phyloP scores from a whole-genome alignment of 2,797 vertebrate species.

The Eulemur coronatus region DNA sequence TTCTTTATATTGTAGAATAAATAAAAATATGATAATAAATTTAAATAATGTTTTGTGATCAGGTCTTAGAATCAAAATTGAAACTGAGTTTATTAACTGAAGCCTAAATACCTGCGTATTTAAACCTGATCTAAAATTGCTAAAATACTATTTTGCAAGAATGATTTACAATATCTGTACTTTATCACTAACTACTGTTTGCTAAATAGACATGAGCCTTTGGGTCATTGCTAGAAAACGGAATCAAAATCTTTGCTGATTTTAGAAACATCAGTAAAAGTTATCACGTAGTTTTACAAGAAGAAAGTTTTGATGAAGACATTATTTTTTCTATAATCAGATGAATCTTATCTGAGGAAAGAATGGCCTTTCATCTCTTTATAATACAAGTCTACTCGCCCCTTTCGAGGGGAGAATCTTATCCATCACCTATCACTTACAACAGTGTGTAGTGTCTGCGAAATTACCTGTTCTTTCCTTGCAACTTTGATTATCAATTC shows the following conservation, averaged over 20 bases:
- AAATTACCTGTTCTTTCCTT: neutral
- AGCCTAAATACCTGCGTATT: neutral
- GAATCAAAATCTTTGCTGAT: neutral
- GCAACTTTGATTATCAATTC: neutral
- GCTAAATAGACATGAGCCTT: neutral
- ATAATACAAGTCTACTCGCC: neutral
- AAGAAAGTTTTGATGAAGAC: neutral
- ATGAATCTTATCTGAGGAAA: neutral
- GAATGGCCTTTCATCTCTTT: neutral
- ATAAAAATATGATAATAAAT: neutral
- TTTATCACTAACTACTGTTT: neutral
- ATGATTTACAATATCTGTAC: neutral
- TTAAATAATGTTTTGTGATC: neutral
- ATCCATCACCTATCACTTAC: neutral
- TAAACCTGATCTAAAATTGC: neutral
- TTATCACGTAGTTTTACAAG: neutral
- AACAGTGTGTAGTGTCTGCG: neutral
- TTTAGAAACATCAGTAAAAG: neutral
- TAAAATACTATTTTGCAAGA: neutral
- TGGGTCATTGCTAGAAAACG: neutral
- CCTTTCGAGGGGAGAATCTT: neutral
- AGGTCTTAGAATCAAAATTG: neutral
- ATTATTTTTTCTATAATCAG: neutral
- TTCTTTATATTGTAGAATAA: neutral
- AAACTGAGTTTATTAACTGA: neutral